These are phyloP conservation scores for Drosophila miranda DNA, from an alignment of 1,140 invertebrate genomes.

Conservation along the genomic window DNA sequence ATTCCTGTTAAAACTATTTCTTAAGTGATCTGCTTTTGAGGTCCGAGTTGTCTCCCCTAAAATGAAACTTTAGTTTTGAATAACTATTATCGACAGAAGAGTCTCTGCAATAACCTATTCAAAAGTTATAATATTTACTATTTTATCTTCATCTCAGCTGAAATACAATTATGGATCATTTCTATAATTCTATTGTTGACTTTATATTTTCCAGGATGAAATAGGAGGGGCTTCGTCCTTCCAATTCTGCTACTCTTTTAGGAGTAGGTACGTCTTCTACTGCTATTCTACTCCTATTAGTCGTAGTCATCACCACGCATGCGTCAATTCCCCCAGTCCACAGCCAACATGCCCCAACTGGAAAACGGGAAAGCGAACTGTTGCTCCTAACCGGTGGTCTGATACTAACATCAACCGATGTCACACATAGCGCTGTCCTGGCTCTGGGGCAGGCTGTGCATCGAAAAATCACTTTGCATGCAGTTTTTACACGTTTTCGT, in stretches of 20 bases:
- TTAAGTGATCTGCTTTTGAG: too few relatives aligned
- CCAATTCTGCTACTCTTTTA: not conserved
- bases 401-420: not conserved
- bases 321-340: constrained; percentile 29
- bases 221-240: not conserved
- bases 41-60: too few relatives aligned
- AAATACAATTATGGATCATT: too few relatives aligned
- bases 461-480: constrained; percentile 51
- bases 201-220: too few relatives aligned
- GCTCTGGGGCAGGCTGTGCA: constrained; percentile 4
- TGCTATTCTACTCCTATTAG: constrained; percentile 15
- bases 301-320: constrained; percentile 22
- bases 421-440: constrained; percentile 1
- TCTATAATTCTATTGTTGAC: too few relatives aligned
- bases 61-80: too few relatives aligned
- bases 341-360: constrained; percentile 19
- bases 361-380: constrained; percentile 68
- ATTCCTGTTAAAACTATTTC: too few relatives aligned
- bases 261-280: not conserved
- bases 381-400: constrained; percentile 51
- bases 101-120: too few relatives aligned
- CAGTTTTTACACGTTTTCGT: constrained; percentile 50
- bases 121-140: too few relatives aligned
- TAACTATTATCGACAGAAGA: too few relatives aligned
- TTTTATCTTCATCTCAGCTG: too few relatives aligned